These are phyloP conservation scores for Ernsta delagoae DNA, from an alignment of 2,888 invertebrate genomes.

Conservation along the genomic window DNA sequence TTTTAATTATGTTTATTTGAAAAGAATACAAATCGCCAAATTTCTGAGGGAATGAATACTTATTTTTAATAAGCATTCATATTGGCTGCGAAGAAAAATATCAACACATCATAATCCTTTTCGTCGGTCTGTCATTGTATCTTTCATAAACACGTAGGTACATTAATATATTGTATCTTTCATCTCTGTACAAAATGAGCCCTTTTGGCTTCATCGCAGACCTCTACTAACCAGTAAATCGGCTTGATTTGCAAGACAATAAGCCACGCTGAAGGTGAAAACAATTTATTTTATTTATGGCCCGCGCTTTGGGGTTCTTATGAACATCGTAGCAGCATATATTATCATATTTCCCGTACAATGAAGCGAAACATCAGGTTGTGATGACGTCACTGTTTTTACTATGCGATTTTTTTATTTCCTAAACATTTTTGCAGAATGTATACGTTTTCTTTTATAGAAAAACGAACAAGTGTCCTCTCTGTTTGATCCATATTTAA, in stretches of 20 bases:
- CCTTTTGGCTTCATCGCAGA: conserved; percentile 1
- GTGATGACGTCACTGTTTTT: background rate
- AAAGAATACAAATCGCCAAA: too few species aligned
- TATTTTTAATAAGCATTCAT: too few species aligned
- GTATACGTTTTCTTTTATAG: too few species aligned
- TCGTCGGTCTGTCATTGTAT: background rate
- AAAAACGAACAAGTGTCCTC: too few species aligned
- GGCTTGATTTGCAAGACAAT: conserved; percentile 14
- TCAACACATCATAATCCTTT: background rate
- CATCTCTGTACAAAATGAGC: background rate
- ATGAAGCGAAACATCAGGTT: background rate
- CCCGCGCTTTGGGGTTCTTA: background rate
- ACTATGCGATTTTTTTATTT: too few species aligned
- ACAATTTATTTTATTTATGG: conserved; percentile 12
- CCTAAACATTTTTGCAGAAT: too few species aligned
- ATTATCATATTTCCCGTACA: conserved; percentile 1
- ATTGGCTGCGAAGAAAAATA: too few species aligned
- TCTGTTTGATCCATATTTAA: too few species aligned
- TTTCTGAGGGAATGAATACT: too few species aligned
- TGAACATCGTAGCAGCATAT: background rate
- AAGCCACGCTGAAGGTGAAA: conserved; percentile 3
- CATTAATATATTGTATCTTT: too few species aligned
- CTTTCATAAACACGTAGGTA: background rate
- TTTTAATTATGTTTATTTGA: too few species aligned
- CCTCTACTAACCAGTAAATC: conserved; percentile 5